These are phyloP conservation scores for Zoanthus gigantus DNA, from an alignment of 92 coral and sea anemone species.

Conservation along the genomic window DNA sequence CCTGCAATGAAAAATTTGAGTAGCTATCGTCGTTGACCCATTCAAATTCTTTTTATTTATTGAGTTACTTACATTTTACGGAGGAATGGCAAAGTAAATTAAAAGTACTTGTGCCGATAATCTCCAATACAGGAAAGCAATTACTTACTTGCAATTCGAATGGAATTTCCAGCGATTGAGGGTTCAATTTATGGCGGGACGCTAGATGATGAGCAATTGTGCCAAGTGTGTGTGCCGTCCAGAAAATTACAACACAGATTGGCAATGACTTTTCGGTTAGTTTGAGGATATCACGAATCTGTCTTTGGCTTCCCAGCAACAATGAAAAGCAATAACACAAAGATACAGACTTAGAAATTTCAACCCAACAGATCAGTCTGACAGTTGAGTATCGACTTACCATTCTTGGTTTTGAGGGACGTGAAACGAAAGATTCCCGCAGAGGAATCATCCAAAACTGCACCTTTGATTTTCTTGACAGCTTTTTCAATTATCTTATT, in stretches of 20 bases:
- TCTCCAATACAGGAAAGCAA: slow-evolving; percentile 51
- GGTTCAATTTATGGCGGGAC: slow-evolving; percentile 41
- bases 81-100: slow-evolving; percentile 43
- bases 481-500: slow-evolving; percentile 62
- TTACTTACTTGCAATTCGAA: slow-evolving; percentile 32
- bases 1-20: slow-evolving; percentile 34
- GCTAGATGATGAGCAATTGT: neutral
- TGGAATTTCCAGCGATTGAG: slow-evolving; percentile 33
- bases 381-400: slow-evolving; percentile 43
- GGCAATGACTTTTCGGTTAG: neutral
- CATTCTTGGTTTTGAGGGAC: slow-evolving; percentile 26
- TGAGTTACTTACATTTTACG: slow-evolving; percentile 37
- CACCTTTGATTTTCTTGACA: slow-evolving; percentile 65
- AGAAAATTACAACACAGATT: neutral
- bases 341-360: slow-evolving; percentile 28
- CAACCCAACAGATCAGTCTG: slow-evolving; percentile 9
- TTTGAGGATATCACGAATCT: slow-evolving; percentile 11
- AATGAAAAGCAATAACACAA: slow-evolving; percentile 8
- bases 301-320: slow-evolving; percentile 19
- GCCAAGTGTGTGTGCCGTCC: neutral
- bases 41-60: slow-evolving; percentile 17
- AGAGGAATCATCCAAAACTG: slow-evolving; percentile 42
- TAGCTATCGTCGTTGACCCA: neutral
- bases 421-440: slow-evolving; percentile 53
- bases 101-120: slow-evolving; percentile 30